A percentile compares a stretch with the other conserved stretches of the same genome.
Conservation (phyloP, 2,113 vertebrate genomes). For the Tragelaphus imberbis region DNA sequence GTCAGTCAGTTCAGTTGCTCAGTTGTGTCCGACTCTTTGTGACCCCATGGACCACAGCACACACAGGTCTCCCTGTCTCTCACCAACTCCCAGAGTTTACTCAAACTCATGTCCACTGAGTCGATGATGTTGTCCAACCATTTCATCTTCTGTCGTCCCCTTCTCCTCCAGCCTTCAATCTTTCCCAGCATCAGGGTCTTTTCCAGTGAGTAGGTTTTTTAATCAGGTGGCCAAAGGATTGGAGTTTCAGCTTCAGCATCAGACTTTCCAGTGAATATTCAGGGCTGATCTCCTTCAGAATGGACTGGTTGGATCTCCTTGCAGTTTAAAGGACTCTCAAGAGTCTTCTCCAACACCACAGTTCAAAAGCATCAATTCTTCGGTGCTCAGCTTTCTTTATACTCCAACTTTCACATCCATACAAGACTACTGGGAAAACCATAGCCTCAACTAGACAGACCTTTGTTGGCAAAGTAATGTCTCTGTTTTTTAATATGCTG, state of each 20-base stretch:
- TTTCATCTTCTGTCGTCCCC: neutral
- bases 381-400: neutral
- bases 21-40: neutral
- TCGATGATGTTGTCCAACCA: neutral
- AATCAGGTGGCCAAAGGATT: neutral
- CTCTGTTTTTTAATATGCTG: neutral
- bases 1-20: neutral
- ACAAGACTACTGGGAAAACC: neutral
- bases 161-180: neutral
- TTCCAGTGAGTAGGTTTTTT: neutral
- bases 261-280: neutral
- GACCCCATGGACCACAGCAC: neutral
- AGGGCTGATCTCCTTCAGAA: neutral
- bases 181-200: neutral
- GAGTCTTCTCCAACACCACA: neutral
- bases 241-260: neutral
- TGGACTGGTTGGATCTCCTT: neutral
- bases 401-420: neutral
- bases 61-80: neutral
- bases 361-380: neutral
- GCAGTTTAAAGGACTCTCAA: neutral
- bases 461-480: neutral
- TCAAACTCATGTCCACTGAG: neutral
- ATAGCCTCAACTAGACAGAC: neutral
- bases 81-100: neutral